Evolutionary conservation across 2,797 vertebrate genomes (phyloP).

Genomic region (Steatocranus sp.): DNA sequence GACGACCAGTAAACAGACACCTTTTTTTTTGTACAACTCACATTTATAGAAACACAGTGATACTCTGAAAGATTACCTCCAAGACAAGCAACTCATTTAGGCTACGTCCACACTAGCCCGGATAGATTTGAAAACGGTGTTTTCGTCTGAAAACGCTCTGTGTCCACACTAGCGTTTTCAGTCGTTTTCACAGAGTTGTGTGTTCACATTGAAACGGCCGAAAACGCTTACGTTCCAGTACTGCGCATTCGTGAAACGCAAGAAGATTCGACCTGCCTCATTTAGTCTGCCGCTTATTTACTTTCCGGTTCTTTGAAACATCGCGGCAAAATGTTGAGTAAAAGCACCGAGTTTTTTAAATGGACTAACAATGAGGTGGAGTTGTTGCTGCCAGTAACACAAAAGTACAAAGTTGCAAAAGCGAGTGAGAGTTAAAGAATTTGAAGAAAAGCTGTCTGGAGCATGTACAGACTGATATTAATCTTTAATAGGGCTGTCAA

Average conservation of each 20-base stretch:
- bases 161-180: background rate
- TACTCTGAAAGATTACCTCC: background rate
- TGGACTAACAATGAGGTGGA: background rate
- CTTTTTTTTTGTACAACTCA: background rate
- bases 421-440: background rate
- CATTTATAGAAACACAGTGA: background rate
- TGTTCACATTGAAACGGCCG: background rate
- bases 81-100: background rate
- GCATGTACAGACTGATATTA: background rate
- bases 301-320: background rate
- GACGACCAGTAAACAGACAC: background rate
- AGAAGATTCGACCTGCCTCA: background rate
- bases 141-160: background rate
- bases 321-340: background rate
- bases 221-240: background rate
- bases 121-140: background rate
- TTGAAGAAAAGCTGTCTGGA: background rate
- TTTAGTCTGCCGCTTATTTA: background rate
- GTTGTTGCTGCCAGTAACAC: background rate
- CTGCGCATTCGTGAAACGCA: background rate
- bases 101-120: accelerated
- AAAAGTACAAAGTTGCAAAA: background rate
- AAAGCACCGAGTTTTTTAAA: background rate
- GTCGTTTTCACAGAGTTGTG: background rate
- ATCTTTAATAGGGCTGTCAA: background rate